Percentiles rank a stretch among this genome's conserved stretches.
phyloP scores from a whole-genome alignment of 2,888 invertebrate genomes.

The Agonopterix arenella region DNA sequence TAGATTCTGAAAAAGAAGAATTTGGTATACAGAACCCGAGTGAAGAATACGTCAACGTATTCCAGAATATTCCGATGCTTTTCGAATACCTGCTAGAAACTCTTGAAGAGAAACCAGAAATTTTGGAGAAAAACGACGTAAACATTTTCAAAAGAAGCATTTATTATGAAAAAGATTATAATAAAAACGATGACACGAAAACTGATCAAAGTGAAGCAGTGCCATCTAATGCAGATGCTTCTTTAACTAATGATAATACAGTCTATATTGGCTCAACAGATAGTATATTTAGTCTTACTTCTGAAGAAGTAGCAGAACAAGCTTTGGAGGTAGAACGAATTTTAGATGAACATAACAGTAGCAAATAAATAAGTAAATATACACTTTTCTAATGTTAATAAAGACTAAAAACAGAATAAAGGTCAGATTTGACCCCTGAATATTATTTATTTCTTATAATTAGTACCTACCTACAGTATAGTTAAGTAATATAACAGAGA shows the following conservation, averaged over 20 bases:
- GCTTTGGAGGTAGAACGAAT: constrained; percentile 29
- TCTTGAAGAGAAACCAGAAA: constrained; percentile 38
- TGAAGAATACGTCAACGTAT: constrained; percentile 16
- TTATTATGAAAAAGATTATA: not conserved
- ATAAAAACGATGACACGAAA: not conserved
- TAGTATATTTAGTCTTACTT: not conserved
- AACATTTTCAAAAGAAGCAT: constrained; percentile 23
- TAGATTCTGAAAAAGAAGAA: constrained; percentile 15
- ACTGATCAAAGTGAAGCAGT: not conserved
- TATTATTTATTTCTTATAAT: too few relatives aligned
- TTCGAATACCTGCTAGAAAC: constrained; percentile 41
- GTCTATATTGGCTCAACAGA: not conserved
- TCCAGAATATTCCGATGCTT: constrained; percentile 38
- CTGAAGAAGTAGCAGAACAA: constrained; percentile 27
- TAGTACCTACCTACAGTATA: too few relatives aligned
- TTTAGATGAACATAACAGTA: constrained; percentile 28
- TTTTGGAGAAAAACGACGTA: constrained; percentile 39
- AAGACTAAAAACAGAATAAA: too few relatives aligned
- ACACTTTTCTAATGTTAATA: too few relatives aligned
- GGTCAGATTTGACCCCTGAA: too few relatives aligned
- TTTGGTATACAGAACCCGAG: not conserved
- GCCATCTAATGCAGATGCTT: not conserved
- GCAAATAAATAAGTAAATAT: not conserved
- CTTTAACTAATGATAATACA: not conserved
- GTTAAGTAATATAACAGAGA: too few relatives aligned